Conservation (phyloP, 1,140 invertebrate species). For the Halictus rubicundus region DNA sequence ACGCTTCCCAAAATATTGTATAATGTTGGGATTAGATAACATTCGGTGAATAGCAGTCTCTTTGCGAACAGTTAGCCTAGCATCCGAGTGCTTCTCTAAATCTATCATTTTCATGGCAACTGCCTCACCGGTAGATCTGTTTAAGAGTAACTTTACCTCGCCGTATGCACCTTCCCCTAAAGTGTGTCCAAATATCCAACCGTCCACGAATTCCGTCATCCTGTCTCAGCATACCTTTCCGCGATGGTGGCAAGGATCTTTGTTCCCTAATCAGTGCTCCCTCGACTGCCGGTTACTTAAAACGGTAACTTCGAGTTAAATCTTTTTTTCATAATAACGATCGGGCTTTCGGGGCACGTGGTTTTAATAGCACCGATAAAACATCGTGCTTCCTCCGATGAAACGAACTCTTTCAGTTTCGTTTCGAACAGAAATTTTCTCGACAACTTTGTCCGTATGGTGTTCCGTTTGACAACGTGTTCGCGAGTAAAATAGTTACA, state of each 20-base stretch:
- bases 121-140: slow-evolving; percentile 89
- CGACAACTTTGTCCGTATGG: neutral
- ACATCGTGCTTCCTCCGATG: slow-evolving; percentile 20
- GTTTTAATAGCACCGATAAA: slow-evolving; percentile 34
- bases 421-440: too few relatives aligned
- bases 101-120: slow-evolving; percentile 97
- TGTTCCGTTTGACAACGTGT: neutral
- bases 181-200: slow-evolving; percentile 95
- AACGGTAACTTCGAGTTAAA: neutral
- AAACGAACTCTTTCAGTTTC: neutral
- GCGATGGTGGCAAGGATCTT: slow-evolving; percentile 9
- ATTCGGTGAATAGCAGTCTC: slow-evolving; percentile 93
- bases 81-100: slow-evolving; percentile 86
- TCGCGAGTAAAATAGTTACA: neutral
- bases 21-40: slow-evolving; percentile 91
- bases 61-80: slow-evolving; percentile 85
- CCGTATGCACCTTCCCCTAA: slow-evolving; percentile 98
- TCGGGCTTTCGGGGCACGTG: slow-evolving; percentile 32
- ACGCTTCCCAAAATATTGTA: slow-evolving; percentile 93
- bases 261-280: slow-evolving; percentile 20
- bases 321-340: slow-evolving; percentile 25
- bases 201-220: slow-evolving; percentile 92
- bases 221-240: slow-evolving; percentile 65
- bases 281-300: neutral
- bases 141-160: slow-evolving; percentile 96